Conservation (phyloP, 2,797 vertebrate species). For the Neosalanx taihuensis region DNA sequence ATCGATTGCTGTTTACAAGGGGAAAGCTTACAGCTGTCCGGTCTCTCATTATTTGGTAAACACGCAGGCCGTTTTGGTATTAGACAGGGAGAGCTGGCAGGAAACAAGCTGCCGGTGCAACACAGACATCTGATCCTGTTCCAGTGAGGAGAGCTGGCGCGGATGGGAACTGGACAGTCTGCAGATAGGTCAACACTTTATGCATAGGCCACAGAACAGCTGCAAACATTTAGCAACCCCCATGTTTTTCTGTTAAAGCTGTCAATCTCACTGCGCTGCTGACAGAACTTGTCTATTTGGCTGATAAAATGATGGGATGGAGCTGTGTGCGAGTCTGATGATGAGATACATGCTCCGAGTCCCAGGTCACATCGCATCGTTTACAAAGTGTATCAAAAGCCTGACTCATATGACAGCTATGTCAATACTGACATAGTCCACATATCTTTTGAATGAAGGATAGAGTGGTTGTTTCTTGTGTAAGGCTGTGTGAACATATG, state of each 20-base stretch:
- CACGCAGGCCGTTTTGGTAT: slow-evolving; percentile 23
- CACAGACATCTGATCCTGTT: slow-evolving; percentile 35
- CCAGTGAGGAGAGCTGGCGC: slow-evolving; percentile 42
- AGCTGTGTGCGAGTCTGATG: neutral
- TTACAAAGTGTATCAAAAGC: neutral
- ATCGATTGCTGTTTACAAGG: slow-evolving; percentile 27
- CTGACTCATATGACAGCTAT: slow-evolving; percentile 20
- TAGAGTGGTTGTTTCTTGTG: slow-evolving; percentile 26
- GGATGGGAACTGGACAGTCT: slow-evolving; percentile 46
- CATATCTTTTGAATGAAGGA: slow-evolving; percentile 6
- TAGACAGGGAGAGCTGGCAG: slow-evolving; percentile 22
- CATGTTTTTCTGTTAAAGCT: slow-evolving; percentile 49
- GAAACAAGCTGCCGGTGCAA: slow-evolving; percentile 26
- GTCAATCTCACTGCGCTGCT: slow-evolving; percentile 46
- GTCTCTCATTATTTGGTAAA: slow-evolving; percentile 41
- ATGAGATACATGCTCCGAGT: neutral
- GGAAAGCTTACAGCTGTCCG: slow-evolving; percentile 40
- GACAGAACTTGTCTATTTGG: slow-evolving; percentile 37
- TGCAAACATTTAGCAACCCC: slow-evolving; percentile 70
- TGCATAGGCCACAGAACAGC: slow-evolving; percentile 60
- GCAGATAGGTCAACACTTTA: slow-evolving; percentile 52
- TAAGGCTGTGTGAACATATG: slow-evolving; percentile 1
- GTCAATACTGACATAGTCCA: slow-evolving; percentile 28
- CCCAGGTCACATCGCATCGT: neutral
- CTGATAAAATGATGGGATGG: slow-evolving; percentile 51